Evolutionary conservation across 2,113 vertebrate species (phyloP).

Genomic region (Beaufortia kweichowensis): DNA sequence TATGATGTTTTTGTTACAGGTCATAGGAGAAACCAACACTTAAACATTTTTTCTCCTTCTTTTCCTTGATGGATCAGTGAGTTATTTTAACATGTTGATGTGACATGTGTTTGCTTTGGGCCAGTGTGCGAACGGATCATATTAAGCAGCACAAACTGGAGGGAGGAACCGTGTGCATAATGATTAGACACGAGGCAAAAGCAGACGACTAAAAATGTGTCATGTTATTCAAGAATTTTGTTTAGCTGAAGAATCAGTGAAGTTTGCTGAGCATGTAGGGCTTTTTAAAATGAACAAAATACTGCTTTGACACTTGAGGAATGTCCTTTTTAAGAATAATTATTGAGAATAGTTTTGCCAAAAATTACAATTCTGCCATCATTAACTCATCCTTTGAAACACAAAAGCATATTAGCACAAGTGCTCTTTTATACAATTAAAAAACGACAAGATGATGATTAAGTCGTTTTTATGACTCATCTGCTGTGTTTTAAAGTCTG

Average conservation of each 20-base stretch:
- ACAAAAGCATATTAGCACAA: no score
- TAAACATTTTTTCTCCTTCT: constrained; percentile 2
- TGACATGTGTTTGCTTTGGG: background rate
- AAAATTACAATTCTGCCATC: background rate
- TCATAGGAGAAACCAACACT: constrained; percentile 12
- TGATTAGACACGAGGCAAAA: constrained; percentile 14
- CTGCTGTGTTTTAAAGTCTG: no score
- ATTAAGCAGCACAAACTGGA: constrained; percentile 14
- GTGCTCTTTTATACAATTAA: no score
- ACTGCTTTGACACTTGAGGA: no score
- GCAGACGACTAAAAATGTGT: background rate
- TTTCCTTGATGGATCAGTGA: constrained; percentile 39
- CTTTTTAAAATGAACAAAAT: background rate
- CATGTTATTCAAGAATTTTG: background rate
- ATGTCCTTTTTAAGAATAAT: no score
- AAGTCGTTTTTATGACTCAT: no score
- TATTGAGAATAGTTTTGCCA: no score
- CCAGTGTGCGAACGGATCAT: background rate
- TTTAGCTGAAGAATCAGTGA: constrained; percentile 8
- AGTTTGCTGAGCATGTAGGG: background rate
- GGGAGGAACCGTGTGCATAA: constrained; percentile 10
- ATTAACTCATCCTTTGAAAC: background rate
- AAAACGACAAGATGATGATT: no score
- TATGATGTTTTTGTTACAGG: constrained; percentile 26
- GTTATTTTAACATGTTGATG: constrained; percentile 14